These are phyloP conservation scores for Apodemus agrarius DNA, from an alignment of 2,797 vertebrate genomes.

Conservation along the genomic window DNA sequence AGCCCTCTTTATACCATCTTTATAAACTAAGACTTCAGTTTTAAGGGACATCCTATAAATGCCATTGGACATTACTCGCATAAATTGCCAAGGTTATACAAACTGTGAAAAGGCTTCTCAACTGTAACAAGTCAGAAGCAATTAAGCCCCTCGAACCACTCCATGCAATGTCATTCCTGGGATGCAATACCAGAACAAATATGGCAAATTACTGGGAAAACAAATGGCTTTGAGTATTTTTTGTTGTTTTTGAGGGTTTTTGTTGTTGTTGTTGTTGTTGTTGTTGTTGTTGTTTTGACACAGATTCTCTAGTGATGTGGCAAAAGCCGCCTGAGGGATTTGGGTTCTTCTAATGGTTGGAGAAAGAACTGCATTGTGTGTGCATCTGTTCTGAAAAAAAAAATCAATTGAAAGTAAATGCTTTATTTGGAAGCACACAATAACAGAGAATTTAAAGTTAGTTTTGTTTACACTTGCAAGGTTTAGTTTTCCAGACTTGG, in stretches of 20 bases:
- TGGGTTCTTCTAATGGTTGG: rapidly evolving
- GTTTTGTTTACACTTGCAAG: conserved; percentile 1
- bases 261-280: too few relatives aligned
- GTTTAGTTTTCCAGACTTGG: not conserved
- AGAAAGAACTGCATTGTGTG: not conserved
- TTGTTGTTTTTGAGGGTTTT: not conserved
- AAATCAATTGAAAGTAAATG: not conserved
- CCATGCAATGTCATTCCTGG: not conserved
- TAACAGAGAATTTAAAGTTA: not conserved
- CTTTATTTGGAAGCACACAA: not conserved
- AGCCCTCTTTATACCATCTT: not conserved
- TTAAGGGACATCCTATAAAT: not conserved
- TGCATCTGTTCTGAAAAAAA: not conserved
- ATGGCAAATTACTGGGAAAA: not conserved
- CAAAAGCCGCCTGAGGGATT: not conserved
- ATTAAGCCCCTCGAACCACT: not conserved
- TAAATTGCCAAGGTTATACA: not conserved
- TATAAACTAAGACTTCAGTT: not conserved
- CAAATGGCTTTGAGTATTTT: not conserved
- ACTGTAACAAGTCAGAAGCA: not conserved
- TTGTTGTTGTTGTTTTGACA: not conserved
- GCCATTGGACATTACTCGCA: not conserved
- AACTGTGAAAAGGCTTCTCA: not conserved
- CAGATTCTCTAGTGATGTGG: not conserved
- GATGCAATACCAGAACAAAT: not conserved